These are phyloP conservation scores for Marmota monax DNA, from an alignment of 2,113 vertebrate genomes.

Conservation along the genomic window DNA sequence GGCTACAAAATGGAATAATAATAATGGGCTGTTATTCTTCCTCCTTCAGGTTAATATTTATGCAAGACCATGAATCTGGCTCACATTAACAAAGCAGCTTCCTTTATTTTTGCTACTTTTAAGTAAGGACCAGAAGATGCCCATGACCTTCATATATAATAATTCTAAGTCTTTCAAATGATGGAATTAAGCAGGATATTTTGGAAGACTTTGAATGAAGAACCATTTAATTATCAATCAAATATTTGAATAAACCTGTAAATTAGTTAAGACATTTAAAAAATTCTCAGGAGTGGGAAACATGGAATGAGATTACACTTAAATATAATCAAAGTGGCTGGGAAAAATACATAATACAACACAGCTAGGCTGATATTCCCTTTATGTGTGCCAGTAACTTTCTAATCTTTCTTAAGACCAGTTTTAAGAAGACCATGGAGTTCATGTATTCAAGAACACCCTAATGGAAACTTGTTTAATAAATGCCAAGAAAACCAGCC, in stretches of 20 bases:
- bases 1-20: constrained; percentile 8
- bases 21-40: neutral
- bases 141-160: neutral
- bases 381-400: neutral
- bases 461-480: neutral
- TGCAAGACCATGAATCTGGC: neutral
- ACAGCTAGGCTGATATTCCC: neutral
- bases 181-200: neutral
- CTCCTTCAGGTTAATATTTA: constrained; percentile 1
- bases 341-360: neutral
- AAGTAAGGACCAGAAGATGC: neutral
- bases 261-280: neutral
- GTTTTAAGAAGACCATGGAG: neutral
- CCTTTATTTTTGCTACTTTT: constrained; percentile 13
- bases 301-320: constrained; percentile 27
- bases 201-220: constrained; percentile 15
- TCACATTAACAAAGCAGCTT: neutral
- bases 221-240: constrained; percentile 43
- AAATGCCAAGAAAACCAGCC: neutral
- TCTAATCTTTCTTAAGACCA: neutral
- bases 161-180: neutral
- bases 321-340: constrained; percentile 19
- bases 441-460: neutral
- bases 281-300: neutral
- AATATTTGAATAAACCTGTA: constrained; percentile 27